These are phyloP conservation scores for Coptotermes formosanus DNA, from an alignment of 1,140 invertebrate genomes.

Conservation along the genomic window DNA sequence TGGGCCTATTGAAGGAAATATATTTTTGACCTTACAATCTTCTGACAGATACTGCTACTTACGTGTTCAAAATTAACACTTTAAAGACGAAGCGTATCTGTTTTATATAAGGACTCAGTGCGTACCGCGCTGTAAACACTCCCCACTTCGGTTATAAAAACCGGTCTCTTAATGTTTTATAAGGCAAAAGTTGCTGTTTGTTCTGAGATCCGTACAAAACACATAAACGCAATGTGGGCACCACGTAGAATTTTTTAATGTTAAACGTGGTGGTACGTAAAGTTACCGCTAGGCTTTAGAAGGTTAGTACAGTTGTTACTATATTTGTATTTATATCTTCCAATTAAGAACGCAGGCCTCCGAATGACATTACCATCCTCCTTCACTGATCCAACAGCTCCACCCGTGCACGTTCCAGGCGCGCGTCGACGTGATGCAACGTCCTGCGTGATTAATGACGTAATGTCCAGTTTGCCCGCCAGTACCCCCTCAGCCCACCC, in stretches of 20 bases:
- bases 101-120: too few species aligned
- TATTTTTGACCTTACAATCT: background rate
- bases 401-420: background rate
- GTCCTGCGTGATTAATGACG: conserved; percentile 7
- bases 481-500: background rate
- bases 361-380: background rate
- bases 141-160: too few species aligned
- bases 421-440: background rate
- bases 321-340: background rate
- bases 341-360: background rate
- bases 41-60: background rate
- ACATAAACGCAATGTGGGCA: too few species aligned
- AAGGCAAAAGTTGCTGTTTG: too few species aligned
- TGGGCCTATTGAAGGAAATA: background rate
- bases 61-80: background rate
- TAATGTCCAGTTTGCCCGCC: background rate
- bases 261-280: too few species aligned
- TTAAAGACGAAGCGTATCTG: too few species aligned
- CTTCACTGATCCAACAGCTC: background rate
- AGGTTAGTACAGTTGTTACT: background rate
- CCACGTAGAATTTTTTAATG: too few species aligned
- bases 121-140: too few species aligned
- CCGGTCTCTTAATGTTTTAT: too few species aligned
- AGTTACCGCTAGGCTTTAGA: too few species aligned
- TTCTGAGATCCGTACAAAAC: too few species aligned